Evolutionary conservation across 2,113 vertebrate genomes (phyloP).

Genomic region (Himantopus leucocephalus): DNA sequence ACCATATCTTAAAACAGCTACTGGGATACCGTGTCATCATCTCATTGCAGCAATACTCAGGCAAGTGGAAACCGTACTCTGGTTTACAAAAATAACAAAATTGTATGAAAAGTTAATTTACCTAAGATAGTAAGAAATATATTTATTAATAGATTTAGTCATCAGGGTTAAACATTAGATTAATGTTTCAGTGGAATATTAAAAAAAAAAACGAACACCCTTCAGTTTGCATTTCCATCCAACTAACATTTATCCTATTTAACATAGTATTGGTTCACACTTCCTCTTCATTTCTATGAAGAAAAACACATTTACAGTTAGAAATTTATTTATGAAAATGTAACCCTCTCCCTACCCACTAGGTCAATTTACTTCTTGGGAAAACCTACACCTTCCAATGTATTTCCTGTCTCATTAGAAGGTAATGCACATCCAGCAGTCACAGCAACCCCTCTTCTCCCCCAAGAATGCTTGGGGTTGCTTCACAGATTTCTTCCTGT

Average conservation of each 20-base stretch:
- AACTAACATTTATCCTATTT: not conserved
- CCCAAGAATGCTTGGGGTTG: not conserved
- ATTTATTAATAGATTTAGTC: slow-evolving; percentile 4
- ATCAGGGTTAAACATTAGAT: slow-evolving; percentile 9
- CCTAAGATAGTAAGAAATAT: not conserved
- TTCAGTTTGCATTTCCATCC: not conserved
- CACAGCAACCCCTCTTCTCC: not conserved
- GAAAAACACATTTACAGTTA: not conserved
- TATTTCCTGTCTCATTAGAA: not conserved
- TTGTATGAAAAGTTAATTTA: not conserved
- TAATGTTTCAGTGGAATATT: not conserved
- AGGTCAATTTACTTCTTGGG: not conserved
- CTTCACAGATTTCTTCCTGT: not conserved
- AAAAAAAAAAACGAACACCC: not conserved
- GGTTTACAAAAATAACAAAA: not conserved
- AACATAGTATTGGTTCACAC: not conserved
- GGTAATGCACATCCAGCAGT: not conserved
- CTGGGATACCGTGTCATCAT: not conserved
- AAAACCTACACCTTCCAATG: not conserved
- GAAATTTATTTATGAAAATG: not conserved
- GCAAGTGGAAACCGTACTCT: not conserved
- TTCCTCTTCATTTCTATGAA: not conserved
- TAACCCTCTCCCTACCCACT: not conserved
- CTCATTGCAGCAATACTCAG: not conserved
- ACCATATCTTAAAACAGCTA: not conserved